Evolutionary conservation across 2,113 vertebrate genomes (phyloP), one percentile per base, ranked within the genome.

Genomic region (Phylloscopus trochilus): DNA sequence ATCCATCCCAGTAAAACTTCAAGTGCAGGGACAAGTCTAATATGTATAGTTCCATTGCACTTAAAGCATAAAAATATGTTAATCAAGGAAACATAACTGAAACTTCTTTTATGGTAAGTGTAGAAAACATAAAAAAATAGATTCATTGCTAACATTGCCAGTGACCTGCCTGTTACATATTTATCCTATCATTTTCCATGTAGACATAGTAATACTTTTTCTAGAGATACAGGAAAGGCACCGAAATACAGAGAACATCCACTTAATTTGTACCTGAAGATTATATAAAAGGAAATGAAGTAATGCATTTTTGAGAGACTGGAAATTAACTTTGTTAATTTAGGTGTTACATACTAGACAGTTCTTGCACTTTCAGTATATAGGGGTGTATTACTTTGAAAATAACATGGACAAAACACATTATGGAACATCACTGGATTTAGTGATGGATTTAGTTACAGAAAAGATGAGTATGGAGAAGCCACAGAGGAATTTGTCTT

Each of bases 401-500:
- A 83, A 58, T 79, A 72, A 28, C 39, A 37, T 5, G 26, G 31
- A 53, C 27, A 59, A 72, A 91, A 43, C 6, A 30, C 3, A 3
- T 76, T 83, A 37, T 19, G 64, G 39, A 37, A 39, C 13, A 70
- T 78, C 15, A 47, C n/a, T 56, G 35, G 19, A 41, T 80, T 63
- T 63, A 43, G 7, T 23, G 35, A 53, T 64, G 47, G 24, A 53
- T 64, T 79, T 64, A 30, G 46, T 83, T 55, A 59, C 59, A 72
- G 47, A 28, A 33, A 83, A 74, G 13, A 49, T 26, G 17, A 4
- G 5, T 18, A 68, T 0, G 0, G n/a, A 80, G 41, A 79, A 91
- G 7, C 30, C 43, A 55, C 16, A 39, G 37, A 67, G 74, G 68
- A 72, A 44, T 89, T 94, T 87, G 35, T 33, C 1, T 83, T 10